Evolutionary conservation across 1,140 invertebrate genomes (phyloP), one percentile per base, ranked within the genome.

Genomic region (Fragariocoptes setiger): DNA sequence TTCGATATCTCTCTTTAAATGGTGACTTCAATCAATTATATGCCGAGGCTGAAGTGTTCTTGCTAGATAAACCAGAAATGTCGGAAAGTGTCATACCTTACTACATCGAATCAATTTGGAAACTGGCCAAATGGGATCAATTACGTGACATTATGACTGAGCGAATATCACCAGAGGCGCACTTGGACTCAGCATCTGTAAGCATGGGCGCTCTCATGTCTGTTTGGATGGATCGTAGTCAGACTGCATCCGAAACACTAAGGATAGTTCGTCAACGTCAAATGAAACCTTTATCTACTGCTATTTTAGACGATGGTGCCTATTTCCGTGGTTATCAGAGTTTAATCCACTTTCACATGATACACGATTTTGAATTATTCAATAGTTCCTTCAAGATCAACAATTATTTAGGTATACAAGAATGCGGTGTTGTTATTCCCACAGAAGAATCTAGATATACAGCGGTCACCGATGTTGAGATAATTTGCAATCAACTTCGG

Each of bases 31-130:
- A 31, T n/a, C 8, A n/a, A 31, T n/a, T 31, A 31, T 31, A 31
- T 31, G 25, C 8, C 8, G n/a, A 31, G n/a, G 16, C 21, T 2
- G 31, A n/a, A 20, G 17, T 20, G 16, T n/a, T 42, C 4, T 17
- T 38, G n/a, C 4, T 12, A 16, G 4, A 19, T 39, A 55, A 54
- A 14, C 51, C 53, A 12, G 48, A 54, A 14, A 60, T 59, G 54
- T 51, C 48, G 3, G 38, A 50, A 0, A 48, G 56, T 25, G 41
- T 68, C 17, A 56, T 62, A 44, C 47, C 57, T 12, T 63, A 56
- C 43, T 54, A 60, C 44, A 68, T 76, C 1, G 85, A 94, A 55
- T 69, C 79, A 1, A 64, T 82, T 18, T 90, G 79, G 79, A 70
- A 75, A 48, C 59, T 90, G 4, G 71, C 73, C 3, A 66, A 71